phyloP scores from a whole-genome alignment of 92 coral and sea anemone species.

The Zoanthus gigantus region DNA sequence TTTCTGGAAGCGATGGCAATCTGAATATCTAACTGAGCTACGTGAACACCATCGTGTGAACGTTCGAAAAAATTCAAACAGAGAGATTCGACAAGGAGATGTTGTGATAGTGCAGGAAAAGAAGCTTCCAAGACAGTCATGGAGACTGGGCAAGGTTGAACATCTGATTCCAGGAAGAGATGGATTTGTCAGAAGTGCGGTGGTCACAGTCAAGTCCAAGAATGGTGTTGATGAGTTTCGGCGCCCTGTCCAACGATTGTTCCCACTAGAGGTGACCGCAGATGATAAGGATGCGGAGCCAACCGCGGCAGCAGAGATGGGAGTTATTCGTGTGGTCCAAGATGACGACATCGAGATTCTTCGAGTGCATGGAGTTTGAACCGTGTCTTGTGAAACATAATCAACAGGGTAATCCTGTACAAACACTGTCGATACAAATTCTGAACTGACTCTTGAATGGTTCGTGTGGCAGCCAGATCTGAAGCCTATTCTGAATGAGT shows the following conservation, averaged over 20 bases:
- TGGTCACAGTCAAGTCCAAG: slow-evolving; percentile 50
- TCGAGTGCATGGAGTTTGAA: slow-evolving; percentile 19
- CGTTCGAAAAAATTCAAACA: slow-evolving; percentile 45
- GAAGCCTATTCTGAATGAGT: not conserved
- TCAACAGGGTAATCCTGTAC: not conserved
- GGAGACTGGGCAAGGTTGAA: slow-evolving; percentile 58
- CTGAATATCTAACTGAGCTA: slow-evolving; percentile 60
- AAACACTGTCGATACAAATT: not conserved
- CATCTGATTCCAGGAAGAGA: slow-evolving; percentile 54
- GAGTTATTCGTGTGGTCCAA: slow-evolving; percentile 7
- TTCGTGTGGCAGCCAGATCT: not conserved
- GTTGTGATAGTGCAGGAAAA: slow-evolving; percentile 20
- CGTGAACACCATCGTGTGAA: slow-evolving; percentile 52
- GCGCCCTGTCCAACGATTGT: slow-evolving; percentile 56
- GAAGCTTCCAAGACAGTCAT: slow-evolving; percentile 38
- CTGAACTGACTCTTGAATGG: slow-evolving; percentile 16
- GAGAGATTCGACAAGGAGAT: slow-evolving; percentile 55
- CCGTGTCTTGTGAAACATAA: not conserved
- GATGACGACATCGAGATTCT: not conserved
- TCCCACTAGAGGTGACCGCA: slow-evolving; percentile 43
- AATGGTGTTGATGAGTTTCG: slow-evolving; percentile 37
- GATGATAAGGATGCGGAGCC: slow-evolving; percentile 19
- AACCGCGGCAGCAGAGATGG: not conserved
- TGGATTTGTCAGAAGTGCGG: slow-evolving; percentile 57
- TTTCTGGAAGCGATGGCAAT: slow-evolving; percentile 53